phyloP scores from a whole-genome alignment of 2,797 vertebrate species.

The Poeciliopsis infans region DNA sequence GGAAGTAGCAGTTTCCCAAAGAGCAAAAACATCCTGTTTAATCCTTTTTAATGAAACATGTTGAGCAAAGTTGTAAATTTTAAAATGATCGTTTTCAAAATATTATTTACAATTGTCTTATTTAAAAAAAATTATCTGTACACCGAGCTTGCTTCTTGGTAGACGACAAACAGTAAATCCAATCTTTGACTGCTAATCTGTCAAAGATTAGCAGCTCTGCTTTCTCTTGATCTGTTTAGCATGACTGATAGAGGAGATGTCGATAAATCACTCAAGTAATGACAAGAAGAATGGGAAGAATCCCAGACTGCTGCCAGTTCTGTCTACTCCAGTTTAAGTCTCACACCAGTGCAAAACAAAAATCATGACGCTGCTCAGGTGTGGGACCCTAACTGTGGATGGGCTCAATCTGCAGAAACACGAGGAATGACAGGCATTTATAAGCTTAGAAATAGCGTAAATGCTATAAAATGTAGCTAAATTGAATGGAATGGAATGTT shows the following conservation, averaged over 20 bases:
- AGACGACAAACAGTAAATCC: not conserved
- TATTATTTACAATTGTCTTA: not conserved
- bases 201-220: not conserved
- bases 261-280: conserved; percentile 26
- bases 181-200: conserved; percentile 6
- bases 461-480: not conserved
- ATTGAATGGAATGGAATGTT: not conserved
- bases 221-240: conserved; percentile 7
- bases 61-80: conserved; percentile 6
- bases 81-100: not conserved
- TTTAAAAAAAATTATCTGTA: not conserved
- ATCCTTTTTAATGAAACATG: conserved; percentile 41
- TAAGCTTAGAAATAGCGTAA: not conserved
- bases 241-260: conserved; percentile 25
- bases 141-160: not conserved
- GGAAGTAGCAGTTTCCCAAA: conserved; percentile 29
- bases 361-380: conserved; percentile 86
- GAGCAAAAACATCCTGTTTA: conserved; percentile 13
- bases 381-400: conserved; percentile 85
- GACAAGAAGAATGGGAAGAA: conserved; percentile 33
- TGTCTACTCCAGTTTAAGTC: conserved; percentile 86
- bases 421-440: conserved; percentile 1
- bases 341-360: conserved; percentile 91
- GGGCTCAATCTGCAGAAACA: conserved; percentile 54
- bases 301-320: conserved; percentile 35